Conservation (phyloP, 1,140 invertebrate species). For the Megalonaias nervosa region DNA sequence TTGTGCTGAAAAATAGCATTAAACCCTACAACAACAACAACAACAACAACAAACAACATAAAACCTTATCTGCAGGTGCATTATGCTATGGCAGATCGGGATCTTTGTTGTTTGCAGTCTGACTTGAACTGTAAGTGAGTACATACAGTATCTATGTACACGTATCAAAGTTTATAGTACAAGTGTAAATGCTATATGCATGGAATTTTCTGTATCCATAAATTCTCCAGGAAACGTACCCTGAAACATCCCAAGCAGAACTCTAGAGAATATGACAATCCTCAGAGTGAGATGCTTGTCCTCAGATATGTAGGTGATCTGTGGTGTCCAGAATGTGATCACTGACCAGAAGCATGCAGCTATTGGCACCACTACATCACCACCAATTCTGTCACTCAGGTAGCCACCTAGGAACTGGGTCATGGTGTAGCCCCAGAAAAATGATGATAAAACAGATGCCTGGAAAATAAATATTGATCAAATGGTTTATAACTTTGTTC, state of each 20-base stretch:
- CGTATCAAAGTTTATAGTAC: neutral
- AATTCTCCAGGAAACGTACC: slow-evolving; percentile 67
- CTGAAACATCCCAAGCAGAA: slow-evolving; percentile 81
- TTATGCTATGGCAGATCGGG: too few species aligned
- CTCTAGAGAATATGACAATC: slow-evolving; percentile 77
- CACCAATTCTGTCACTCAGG: slow-evolving; percentile 80
- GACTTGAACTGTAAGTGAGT: too few species aligned
- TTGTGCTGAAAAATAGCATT: too few species aligned
- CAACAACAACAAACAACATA: too few species aligned
- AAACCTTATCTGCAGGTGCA: too few species aligned
- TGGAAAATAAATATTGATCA: slow-evolving; percentile 42
- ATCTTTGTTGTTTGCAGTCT: too few species aligned
- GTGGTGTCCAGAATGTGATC: slow-evolving; percentile 80
- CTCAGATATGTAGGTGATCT: slow-evolving; percentile 77
- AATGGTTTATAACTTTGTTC: too few species aligned
- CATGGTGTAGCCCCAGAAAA: slow-evolving; percentile 85
- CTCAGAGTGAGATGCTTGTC: slow-evolving; percentile 75
- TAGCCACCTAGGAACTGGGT: slow-evolving; percentile 82
- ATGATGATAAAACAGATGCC: slow-evolving; percentile 81
- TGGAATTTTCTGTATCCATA: neutral
- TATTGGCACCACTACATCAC: slow-evolving; percentile 78
- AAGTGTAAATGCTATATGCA: neutral
- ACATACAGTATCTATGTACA: neutral
- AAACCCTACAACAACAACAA: too few species aligned
- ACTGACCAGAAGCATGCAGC: slow-evolving; percentile 80